A percentile compares a stretch with the other conserved stretches of the same genome.
Conservation (phyloP, 92 coral and sea anemone species). For the Siderastrea siderea region DNA sequence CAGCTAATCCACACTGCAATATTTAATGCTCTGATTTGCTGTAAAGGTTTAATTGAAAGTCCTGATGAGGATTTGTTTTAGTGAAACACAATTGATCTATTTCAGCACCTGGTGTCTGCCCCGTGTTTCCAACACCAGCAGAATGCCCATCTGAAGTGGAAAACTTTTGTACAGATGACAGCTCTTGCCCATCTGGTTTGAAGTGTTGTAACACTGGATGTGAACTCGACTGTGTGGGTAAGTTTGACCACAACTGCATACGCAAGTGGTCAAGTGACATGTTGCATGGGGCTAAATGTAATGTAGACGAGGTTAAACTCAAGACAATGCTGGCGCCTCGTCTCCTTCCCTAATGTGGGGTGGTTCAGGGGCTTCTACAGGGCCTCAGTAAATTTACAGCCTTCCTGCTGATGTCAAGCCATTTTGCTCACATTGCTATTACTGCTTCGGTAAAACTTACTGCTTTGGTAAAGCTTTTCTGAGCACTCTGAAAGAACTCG, state of each 20-base stretch:
- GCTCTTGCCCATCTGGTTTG: slow-evolving; percentile 13
- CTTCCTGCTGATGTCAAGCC: too few species aligned
- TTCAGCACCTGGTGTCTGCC: slow-evolving; percentile 59
- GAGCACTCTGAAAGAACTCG: too few species aligned
- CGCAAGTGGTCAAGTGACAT: background rate
- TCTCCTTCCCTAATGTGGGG: too few species aligned
- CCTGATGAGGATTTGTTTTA: background rate
- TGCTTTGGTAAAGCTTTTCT: too few species aligned
- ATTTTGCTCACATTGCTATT: too few species aligned
- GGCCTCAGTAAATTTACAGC: too few species aligned
- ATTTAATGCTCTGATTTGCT: background rate
- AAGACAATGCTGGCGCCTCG: too few species aligned
- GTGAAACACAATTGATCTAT: background rate
- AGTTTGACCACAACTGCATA: slow-evolving; percentile 10
- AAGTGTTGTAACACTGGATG: slow-evolving; percentile 75
- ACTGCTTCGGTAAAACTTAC: too few species aligned
- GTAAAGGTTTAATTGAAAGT: background rate
- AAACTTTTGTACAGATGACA: slow-evolving; percentile 39
- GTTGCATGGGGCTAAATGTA: too few species aligned
- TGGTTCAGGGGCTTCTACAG: too few species aligned
- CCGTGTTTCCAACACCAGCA: background rate
- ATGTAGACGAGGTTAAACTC: too few species aligned
- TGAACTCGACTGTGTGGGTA: slow-evolving; percentile 61
- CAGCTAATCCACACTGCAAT: too few species aligned
- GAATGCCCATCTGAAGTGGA: slow-evolving; percentile 68